Evolutionary conservation across 2,797 vertebrate species (phyloP).

Genomic region (Sebastes iracundus): DNA sequence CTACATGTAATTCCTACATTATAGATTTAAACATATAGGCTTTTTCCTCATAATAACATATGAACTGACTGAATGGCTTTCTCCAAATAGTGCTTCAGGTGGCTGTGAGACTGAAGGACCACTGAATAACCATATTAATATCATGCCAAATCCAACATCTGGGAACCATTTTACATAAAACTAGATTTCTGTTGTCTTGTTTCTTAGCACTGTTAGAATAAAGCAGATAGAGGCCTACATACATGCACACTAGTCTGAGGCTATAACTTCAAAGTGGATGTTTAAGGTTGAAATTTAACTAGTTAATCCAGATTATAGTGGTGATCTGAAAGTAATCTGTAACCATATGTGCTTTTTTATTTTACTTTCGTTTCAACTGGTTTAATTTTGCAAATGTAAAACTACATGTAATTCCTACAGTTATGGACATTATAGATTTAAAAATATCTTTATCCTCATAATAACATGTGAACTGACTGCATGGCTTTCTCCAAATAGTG

Average conservation of each 20-base stretch:
- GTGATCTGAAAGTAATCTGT: background rate
- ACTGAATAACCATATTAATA: background rate
- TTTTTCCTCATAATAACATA: background rate
- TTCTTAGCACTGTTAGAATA: background rate
- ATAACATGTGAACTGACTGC: background rate
- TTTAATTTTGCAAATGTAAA: background rate
- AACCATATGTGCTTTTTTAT: too few relatives aligned
- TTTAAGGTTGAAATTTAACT: slow-evolving; percentile 13
- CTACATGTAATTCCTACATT: too few relatives aligned
- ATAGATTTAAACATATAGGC: too few relatives aligned
- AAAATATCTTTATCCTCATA: background rate
- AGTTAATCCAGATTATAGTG: slow-evolving; percentile 18
- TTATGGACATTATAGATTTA: too few relatives aligned
- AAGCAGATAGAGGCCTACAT: background rate
- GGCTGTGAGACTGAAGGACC: background rate
- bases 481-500: background rate
- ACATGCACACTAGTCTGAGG: background rate
- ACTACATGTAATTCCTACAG: too few relatives aligned
- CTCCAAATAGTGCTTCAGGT: background rate
- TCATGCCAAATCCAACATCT: background rate
- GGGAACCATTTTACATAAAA: background rate
- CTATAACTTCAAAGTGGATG: slow-evolving; percentile 9
- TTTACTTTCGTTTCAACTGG: background rate
- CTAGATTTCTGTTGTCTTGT: background rate
- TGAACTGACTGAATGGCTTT: background rate